phyloP scores from a whole-genome alignment of 1,140 invertebrate species.

The Drosophila rufa region DNA sequence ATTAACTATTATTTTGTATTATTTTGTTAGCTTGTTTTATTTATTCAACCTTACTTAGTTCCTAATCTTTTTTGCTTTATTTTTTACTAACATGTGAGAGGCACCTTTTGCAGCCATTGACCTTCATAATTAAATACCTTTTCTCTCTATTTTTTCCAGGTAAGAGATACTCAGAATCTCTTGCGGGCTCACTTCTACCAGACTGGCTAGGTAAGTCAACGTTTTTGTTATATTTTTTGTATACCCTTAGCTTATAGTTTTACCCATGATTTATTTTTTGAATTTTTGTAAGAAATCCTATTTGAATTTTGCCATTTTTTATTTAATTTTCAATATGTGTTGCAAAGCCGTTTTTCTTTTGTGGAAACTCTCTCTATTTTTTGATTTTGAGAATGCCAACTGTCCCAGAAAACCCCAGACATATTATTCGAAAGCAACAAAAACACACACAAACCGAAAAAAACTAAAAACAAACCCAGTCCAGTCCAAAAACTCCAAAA shows the following conservation, averaged over 20 bases:
- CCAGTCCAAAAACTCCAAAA: constrained; percentile 32
- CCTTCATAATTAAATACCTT: constrained; percentile 23
- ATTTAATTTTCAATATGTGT: constrained; percentile 52
- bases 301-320: constrained; percentile 55
- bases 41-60: neutral
- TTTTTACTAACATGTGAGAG: constrained; percentile 50
- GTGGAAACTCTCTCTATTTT: constrained; percentile 41
- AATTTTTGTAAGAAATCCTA: constrained; percentile 54
- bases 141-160: constrained; percentile 73
- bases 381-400: constrained; percentile 53
- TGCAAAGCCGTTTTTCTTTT: constrained; percentile 58
- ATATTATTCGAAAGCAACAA: constrained; percentile 39
- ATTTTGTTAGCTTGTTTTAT: neutral
- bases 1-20: neutral
- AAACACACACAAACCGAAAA: constrained; percentile 25
- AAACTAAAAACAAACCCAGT: constrained; percentile 15
- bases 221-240: constrained; percentile 71
- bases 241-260: constrained; percentile 73
- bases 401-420: constrained; percentile 20
- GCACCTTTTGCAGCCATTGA: constrained; percentile 10
- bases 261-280: constrained; percentile 58
- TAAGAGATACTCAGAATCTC: constrained; percentile 86
- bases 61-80: neutral
- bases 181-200: constrained; percentile 85
- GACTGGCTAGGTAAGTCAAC: constrained; percentile 85